These are phyloP conservation scores for Hemistola chrysoprasaria DNA, from an alignment of 2,888 invertebrate genomes.

Conservation along the genomic window DNA sequence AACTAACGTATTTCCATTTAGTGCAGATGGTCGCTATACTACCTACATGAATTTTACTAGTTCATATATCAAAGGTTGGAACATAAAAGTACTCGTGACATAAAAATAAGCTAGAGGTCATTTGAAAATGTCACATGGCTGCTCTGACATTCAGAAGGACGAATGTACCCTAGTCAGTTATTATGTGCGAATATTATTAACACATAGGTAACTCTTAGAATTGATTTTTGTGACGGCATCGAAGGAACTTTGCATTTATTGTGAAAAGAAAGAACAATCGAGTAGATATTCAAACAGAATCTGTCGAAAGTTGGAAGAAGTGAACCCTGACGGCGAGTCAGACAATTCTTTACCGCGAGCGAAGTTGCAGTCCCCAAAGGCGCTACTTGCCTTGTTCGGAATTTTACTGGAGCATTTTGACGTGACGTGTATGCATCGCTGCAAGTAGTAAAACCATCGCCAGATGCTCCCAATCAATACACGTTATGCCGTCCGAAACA, in stretches of 20 bases:
- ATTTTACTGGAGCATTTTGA: conserved; percentile 36
- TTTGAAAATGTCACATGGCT: conserved; percentile 32
- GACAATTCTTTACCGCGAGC: conserved; percentile 45
- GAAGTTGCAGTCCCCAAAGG: conserved; percentile 35
- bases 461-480: conserved; percentile 60
- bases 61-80: conserved; percentile 24
- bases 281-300: conserved; percentile 57
- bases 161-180: conserved; percentile 25
- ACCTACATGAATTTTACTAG: conserved; percentile 22
- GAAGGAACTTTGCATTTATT: conserved; percentile 26
- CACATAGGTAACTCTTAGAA: conserved; percentile 16
- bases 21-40: conserved; percentile 15
- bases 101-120: conserved; percentile 31
- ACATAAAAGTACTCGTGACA: conserved; percentile 29
- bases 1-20: conserved; percentile 21
- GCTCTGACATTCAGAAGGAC: conserved; percentile 31
- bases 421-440: conserved; percentile 33
- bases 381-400: conserved; percentile 38
- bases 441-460: conserved; percentile 42
- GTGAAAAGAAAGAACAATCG: conserved; percentile 30
- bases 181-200: conserved; percentile 26
- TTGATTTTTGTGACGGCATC: conserved; percentile 20
- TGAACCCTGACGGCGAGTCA: conserved; percentile 37
- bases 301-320: conserved; percentile 43
- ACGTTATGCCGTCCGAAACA: conserved; percentile 44